Conservation (phyloP, 2,113 vertebrate genomes). For the Chauna torquata region DNA sequence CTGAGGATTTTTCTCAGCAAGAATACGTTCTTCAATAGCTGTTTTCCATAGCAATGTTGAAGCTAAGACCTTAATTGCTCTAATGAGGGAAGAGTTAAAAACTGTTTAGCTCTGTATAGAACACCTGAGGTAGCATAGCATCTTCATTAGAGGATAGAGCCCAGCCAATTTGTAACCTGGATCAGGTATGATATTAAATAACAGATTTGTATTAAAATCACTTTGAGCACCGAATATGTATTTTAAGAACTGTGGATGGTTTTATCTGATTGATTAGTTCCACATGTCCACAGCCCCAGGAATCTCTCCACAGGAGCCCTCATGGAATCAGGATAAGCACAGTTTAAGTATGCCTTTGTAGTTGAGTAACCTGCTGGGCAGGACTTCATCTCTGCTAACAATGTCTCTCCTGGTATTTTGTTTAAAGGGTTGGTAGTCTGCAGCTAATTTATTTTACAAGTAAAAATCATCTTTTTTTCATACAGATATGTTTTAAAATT, state of each 20-base stretch:
- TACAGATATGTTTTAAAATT: slow-evolving; percentile 34
- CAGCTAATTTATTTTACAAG: slow-evolving; percentile 50
- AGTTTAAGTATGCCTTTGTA: slow-evolving; percentile 57
- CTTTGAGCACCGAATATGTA: background rate
- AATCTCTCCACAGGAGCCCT: slow-evolving; percentile 42
- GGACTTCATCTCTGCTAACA: slow-evolving; percentile 38
- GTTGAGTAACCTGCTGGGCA: slow-evolving; percentile 40
- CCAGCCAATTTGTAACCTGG: background rate
- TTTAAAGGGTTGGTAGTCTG: slow-evolving; percentile 6
- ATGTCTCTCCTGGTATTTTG: slow-evolving; percentile 25
- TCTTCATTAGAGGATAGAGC: background rate
- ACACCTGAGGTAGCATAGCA: background rate
- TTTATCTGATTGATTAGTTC: slow-evolving; percentile 62
- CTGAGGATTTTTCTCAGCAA: slow-evolving; percentile 28
- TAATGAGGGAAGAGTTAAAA: slow-evolving; percentile 33
- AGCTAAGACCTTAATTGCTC: background rate
- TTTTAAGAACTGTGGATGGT: slow-evolving; percentile 1
- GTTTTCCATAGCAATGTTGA: slow-evolving; percentile 7
- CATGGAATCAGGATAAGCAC: slow-evolving; percentile 26
- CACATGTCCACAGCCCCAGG: slow-evolving; percentile 42
- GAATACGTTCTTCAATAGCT: slow-evolving; percentile 10
- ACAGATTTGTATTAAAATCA: background rate
- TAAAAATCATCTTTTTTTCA: slow-evolving; percentile 29
- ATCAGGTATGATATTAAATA: background rate
- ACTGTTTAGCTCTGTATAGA: background rate